A percentile compares a stretch with the other conserved stretches of the same genome.
These are phyloP conservation scores for Alouatta palliata DNA, from an alignment of 2,113 vertebrate genomes.

Conservation along the genomic window DNA sequence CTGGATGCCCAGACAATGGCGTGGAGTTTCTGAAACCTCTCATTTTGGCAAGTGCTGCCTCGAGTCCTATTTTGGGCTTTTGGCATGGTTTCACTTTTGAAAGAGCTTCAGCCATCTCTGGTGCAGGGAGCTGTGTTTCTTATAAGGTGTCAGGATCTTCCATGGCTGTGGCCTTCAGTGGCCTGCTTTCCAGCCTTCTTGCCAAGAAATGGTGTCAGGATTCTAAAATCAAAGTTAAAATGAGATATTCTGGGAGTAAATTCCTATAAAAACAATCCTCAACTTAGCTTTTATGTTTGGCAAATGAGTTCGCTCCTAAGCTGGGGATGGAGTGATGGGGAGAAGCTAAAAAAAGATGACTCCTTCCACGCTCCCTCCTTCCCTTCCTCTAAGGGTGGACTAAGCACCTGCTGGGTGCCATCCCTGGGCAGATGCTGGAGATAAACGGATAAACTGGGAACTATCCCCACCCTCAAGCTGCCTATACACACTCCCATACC, in stretches of 20 bases:
- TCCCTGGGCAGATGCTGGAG: neutral
- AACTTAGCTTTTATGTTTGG: slow-evolving; percentile 67
- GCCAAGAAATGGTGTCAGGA: slow-evolving; percentile 62
- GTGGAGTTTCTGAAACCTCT: neutral
- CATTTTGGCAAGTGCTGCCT: neutral
- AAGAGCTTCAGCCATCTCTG: neutral
- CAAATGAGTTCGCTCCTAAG: slow-evolving; percentile 45
- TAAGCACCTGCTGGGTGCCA: neutral
- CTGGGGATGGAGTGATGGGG: neutral
- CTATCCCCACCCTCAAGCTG: neutral
- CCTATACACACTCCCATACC: neutral
- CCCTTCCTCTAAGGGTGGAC: neutral
- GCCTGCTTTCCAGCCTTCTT: slow-evolving; percentile 67
- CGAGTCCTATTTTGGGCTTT: slow-evolving; percentile 56
- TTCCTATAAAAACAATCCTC: slow-evolving; percentile 59
- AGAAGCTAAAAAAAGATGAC: neutral
- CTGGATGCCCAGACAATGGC: neutral
- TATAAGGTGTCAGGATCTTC: slow-evolving; percentile 33
- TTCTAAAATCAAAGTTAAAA: slow-evolving; percentile 66
- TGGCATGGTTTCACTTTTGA: slow-evolving; percentile 21
- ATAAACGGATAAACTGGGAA: neutral
- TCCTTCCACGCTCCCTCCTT: neutral
- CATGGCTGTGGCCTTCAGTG: slow-evolving; percentile 22
- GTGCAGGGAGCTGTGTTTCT: neutral
- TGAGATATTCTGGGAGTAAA: slow-evolving; percentile 62